A percentile compares a stretch with the other conserved stretches of the same genome.
These are phyloP conservation scores for Xenops minutus DNA, from an alignment of 2,797 vertebrate genomes.

Conservation along the genomic window DNA sequence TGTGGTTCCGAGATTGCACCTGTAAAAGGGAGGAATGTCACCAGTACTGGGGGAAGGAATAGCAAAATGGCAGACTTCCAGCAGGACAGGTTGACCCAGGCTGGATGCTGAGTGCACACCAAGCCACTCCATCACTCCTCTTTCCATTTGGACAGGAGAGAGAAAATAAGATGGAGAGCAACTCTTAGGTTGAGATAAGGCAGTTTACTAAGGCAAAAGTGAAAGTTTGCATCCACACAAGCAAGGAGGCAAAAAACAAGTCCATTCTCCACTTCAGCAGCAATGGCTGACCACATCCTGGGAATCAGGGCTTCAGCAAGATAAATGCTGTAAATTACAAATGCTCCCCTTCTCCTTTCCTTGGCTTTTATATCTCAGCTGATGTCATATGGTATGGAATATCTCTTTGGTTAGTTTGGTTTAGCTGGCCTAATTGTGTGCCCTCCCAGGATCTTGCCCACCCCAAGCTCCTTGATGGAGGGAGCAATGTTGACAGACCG, in stretches of 20 bases:
- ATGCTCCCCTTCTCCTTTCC: background rate
- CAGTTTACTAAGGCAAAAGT: background rate
- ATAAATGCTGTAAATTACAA: background rate
- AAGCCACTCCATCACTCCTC: background rate
- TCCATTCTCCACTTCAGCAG: background rate
- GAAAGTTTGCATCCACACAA: background rate
- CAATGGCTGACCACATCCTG: background rate
- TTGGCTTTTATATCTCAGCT: background rate
- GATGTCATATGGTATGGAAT: background rate
- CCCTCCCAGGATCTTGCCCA: background rate
- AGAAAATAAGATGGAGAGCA: background rate
- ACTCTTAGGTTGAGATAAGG: background rate
- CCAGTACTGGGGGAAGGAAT: fast-evolving
- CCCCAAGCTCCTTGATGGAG: background rate
- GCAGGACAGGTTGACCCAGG: background rate
- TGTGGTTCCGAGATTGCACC: background rate
- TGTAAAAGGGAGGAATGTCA: background rate
- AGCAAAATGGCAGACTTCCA: background rate
- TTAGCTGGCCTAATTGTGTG: background rate
- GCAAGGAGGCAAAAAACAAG: background rate
- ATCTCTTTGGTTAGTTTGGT: background rate
- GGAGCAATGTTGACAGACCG: no score
- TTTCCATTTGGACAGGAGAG: background rate
- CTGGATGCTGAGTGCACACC: no score
- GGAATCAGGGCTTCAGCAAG: background rate